Percentiles rank a stretch among this genome's conserved stretches.
phyloP scores from a whole-genome alignment of 2,888 invertebrate species.

The Phorcus lineatus region DNA sequence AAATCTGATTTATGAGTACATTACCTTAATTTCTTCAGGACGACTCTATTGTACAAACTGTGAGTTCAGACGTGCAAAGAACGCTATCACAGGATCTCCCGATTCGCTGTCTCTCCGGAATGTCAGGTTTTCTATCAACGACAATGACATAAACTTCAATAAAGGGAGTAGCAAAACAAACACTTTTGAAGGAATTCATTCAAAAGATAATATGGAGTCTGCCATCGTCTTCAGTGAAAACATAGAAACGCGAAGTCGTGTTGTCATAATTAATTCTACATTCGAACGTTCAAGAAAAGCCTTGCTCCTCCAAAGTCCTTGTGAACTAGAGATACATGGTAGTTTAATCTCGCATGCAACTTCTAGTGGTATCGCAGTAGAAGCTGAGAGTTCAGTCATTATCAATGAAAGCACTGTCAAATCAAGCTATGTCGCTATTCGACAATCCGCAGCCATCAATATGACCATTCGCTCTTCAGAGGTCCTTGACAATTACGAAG shows the following conservation, averaged over 20 bases:
- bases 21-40: no score
- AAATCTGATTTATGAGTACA: no score
- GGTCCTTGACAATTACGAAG: no score
- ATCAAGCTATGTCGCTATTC: no score
- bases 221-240: not conserved
- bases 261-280: not conserved
- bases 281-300: not conserved
- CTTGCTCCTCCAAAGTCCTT: not conserved
- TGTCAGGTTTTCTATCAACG: not conserved
- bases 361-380: no score
- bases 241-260: not conserved
- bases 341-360: not conserved
- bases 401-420: no score
- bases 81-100: not conserved
- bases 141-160: not conserved
- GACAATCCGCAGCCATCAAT: no score
- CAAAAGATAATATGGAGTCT: not conserved
- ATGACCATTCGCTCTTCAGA: no score
- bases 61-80: not conserved
- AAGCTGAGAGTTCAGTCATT: no score
- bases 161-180: not conserved
- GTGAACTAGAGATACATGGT: not conserved
- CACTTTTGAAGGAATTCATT: not conserved
- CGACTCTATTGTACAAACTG: no score
- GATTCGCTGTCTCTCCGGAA: not conserved